Evolutionary conservation across 2,888 invertebrate species (phyloP), one percentile per base, ranked within the genome.

Genomic region (Dynastes maya): DNA sequence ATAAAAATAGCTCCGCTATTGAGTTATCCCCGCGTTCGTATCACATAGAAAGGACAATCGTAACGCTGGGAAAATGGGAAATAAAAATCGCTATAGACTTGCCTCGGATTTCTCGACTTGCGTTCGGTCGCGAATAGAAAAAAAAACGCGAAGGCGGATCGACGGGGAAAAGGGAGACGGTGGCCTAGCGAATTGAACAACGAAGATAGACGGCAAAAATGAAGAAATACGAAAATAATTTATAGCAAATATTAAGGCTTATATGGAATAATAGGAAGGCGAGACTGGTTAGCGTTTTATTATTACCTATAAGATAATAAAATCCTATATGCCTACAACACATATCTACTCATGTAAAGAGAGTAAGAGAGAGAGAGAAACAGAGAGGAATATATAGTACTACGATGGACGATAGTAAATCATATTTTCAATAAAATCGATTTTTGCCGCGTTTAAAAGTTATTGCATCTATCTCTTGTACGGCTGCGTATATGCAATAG

Each of bases 401-500:
- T 45, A 78, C 71, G 61, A 78, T 79, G 68, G 68, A 76, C 84
- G 84, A 86, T 85, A 84, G 85, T 87, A 88, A 87, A 88, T 88
- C 88, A 88, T 87, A 87, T 86, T 87, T 87, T 87, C 88, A 87
- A 88, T 88, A 88, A 88, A 87, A 87, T 81, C 82, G 83, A 85
- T 86, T 87, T 85, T 87, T 87, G 86, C 85, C 37, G 51, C 61
- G 70, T 51, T 82, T 81, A 79, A 80, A 80, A 84, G 84, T 88
- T 87, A 87, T 86, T 84, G 83, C 86, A 80, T 81, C 83, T 84
- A 83, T 45, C 45, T 45, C 9, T 11, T 45, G 2, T 45, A 45
- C 8, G 45, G 45, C 45, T 45, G 11, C 55, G 22, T 16, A 58
- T 16, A 8, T 58, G 55, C 55, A 58, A 58, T 22, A 22, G 55